These are phyloP conservation scores for Nysson spinosus DNA, from an alignment of 2,888 invertebrate species.

Conservation along the genomic window DNA sequence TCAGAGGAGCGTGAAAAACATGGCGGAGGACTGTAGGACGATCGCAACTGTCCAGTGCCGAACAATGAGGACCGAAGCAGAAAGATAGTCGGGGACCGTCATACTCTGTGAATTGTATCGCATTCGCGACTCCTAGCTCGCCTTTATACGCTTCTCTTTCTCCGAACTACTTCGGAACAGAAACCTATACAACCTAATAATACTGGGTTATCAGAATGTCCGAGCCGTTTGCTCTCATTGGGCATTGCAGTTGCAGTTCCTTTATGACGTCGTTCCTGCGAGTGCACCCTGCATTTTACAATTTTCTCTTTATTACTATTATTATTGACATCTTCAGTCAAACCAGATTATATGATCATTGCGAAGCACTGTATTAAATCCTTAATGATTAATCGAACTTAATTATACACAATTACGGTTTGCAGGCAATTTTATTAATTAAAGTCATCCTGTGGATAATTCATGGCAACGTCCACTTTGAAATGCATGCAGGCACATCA, in stretches of 20 bases:
- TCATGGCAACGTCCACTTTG: too few relatives aligned
- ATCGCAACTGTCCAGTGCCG: constrained; percentile 35
- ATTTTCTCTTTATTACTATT: too few relatives aligned
- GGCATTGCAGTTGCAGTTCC: not conserved
- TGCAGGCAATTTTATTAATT: too few relatives aligned
- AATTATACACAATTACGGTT: too few relatives aligned
- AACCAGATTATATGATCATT: too few relatives aligned
- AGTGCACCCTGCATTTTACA: not conserved
- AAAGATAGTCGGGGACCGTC: constrained; percentile 43
- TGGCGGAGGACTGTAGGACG: constrained; percentile 32
- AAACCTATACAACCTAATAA: constrained; percentile 40
- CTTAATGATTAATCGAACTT: too few relatives aligned
- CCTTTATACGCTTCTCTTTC: constrained; percentile 42
- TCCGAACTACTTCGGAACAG: constrained; percentile 15
- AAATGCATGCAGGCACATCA: too few relatives aligned
- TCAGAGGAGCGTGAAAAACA: constrained; percentile 21
- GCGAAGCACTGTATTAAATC: too few relatives aligned
- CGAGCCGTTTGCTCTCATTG: constrained; percentile 44
- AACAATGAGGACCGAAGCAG: constrained; percentile 44
- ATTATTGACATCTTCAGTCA: too few relatives aligned
- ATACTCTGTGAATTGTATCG: constrained; percentile 53
- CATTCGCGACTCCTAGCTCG: constrained; percentile 35
- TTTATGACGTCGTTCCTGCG: not conserved
- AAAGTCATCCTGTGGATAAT: too few relatives aligned
- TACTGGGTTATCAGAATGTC: constrained; percentile 53